These are phyloP conservation scores for Morpho achilles DNA, from an alignment of 2,888 invertebrate species.

Conservation along the genomic window DNA sequence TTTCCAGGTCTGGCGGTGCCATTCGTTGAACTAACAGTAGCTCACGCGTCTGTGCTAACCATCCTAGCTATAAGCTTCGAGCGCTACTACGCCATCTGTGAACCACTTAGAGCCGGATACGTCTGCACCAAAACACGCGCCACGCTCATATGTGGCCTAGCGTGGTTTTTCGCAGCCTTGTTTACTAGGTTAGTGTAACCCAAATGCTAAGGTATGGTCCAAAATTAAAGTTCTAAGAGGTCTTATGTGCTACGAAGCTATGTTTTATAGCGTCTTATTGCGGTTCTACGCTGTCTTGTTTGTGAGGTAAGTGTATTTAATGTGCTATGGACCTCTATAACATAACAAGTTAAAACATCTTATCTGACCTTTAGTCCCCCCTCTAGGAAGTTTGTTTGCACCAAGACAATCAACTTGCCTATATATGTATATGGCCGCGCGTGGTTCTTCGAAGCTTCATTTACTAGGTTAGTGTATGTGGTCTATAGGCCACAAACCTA, in stretches of 20 bases:
- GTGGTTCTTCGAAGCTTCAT: slow-evolving; percentile 52
- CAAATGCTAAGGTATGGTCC: too few species aligned
- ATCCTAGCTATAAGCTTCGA: slow-evolving; percentile 97
- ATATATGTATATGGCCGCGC: too few species aligned
- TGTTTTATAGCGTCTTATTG: slow-evolving; percentile 86
- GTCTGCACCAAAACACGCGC: slow-evolving; percentile 93
- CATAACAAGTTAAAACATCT: too few species aligned
- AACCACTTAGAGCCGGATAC: slow-evolving; percentile 93
- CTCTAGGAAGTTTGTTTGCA: too few species aligned
- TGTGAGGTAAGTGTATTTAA: slow-evolving; percentile 81
- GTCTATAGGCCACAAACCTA: too few species aligned
- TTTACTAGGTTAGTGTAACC: slow-evolving; percentile 85
- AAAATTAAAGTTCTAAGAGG: too few species aligned
- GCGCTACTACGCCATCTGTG: slow-evolving; percentile 93
- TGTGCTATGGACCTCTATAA: background rate
- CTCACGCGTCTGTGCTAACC: slow-evolving; percentile 94
- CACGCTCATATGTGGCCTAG: slow-evolving; percentile 87
- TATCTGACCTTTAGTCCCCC: too few species aligned
- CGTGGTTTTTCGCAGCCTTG: slow-evolving; percentile 91
- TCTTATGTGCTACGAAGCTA: too few species aligned
- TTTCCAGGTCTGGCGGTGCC: slow-evolving; percentile 92
- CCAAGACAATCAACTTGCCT: too few species aligned
- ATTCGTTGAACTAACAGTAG: slow-evolving; percentile 94
- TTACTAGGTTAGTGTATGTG: slow-evolving; percentile 83
- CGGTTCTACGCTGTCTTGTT: slow-evolving; percentile 92